These are phyloP conservation scores for Zele albiditarsus DNA, from an alignment of 2,888 invertebrate genomes.

Conservation along the genomic window DNA sequence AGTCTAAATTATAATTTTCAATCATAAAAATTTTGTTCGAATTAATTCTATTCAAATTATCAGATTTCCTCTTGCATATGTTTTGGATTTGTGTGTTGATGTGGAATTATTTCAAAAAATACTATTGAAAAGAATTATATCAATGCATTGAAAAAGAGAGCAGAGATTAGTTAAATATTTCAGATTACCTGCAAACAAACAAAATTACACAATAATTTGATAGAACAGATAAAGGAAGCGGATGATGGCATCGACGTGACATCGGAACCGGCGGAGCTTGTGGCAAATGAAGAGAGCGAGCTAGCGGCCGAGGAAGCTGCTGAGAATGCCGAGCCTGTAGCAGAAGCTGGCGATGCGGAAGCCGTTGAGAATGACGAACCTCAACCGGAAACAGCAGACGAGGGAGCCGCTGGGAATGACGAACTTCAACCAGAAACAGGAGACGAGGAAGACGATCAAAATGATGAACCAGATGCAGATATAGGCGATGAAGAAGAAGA, in stretches of 20 bases:
- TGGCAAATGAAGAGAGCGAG: slow-evolving; percentile 47
- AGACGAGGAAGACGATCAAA: slow-evolving; percentile 46
- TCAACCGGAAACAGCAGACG: slow-evolving; percentile 36
- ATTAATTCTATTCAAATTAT: too few relatives aligned
- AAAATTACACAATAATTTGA: slow-evolving; percentile 55
- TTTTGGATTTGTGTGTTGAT: neutral
- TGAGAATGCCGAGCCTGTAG: slow-evolving; percentile 46
- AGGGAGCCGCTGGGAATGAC: slow-evolving; percentile 46
- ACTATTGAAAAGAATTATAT: neutral
- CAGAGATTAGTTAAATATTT: slow-evolving; percentile 22
- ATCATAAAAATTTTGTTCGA: too few relatives aligned
- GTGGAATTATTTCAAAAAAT: neutral
- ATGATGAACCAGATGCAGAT: slow-evolving; percentile 31
- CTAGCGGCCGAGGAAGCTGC: slow-evolving; percentile 42
- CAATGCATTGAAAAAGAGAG: neutral
- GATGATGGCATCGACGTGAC: neutral
- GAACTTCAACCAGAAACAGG: slow-evolving; percentile 50
- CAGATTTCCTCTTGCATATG: neutral
- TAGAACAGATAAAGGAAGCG: slow-evolving; percentile 46
- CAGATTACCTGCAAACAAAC: slow-evolving; percentile 42
- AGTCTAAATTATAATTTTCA: too few relatives aligned
- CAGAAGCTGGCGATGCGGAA: neutral
- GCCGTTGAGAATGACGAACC: slow-evolving; percentile 42
- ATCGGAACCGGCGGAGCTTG: slow-evolving; percentile 24
- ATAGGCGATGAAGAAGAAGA: slow-evolving; percentile 39